Evolutionary conservation across 64 coral and sea anemone genomes (phyloP).

Genomic region (Trachythela sp.): DNA sequence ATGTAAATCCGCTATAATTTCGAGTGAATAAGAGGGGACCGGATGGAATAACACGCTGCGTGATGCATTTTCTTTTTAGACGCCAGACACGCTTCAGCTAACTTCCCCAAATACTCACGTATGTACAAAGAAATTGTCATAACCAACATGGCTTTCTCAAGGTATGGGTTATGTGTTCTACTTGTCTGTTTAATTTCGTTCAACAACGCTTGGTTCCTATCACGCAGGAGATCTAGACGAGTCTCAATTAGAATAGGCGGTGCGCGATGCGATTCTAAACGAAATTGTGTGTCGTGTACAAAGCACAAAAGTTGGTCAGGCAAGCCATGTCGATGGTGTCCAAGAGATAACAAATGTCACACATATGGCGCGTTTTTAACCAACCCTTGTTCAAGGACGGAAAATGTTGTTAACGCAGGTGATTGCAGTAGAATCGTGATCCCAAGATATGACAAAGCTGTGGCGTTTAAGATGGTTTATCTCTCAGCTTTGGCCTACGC

Average conservation of each 20-base stretch:
- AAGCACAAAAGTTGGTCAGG: conserved; percentile 33
- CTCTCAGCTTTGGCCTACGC: conserved; percentile 35
- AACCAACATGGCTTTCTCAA: neutral
- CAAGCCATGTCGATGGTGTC: conserved; percentile 25
- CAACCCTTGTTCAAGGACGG: conserved; percentile 19
- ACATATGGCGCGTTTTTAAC: conserved; percentile 1
- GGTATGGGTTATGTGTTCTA: neutral
- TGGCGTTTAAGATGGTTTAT: conserved; percentile 19
- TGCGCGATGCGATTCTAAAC: neutral
- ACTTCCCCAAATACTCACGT: neutral
- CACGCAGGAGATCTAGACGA: no score
- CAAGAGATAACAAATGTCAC: conserved; percentile 9
- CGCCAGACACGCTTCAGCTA: neutral
- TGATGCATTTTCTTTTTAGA: no score
- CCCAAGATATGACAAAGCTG: neutral
- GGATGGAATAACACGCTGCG: no score
- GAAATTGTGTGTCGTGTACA: conserved; percentile 1
- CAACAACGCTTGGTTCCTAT: neutral
- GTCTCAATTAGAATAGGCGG: neutral
- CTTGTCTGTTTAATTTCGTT: neutral
- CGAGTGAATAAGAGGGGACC: no score
- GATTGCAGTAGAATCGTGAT: neutral
- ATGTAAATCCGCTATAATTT: no score
- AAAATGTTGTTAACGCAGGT: neutral
- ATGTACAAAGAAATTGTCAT: neutral